Conservation (phyloP, 1,140 invertebrate genomes). For the Drosophila baimaii region DNA sequence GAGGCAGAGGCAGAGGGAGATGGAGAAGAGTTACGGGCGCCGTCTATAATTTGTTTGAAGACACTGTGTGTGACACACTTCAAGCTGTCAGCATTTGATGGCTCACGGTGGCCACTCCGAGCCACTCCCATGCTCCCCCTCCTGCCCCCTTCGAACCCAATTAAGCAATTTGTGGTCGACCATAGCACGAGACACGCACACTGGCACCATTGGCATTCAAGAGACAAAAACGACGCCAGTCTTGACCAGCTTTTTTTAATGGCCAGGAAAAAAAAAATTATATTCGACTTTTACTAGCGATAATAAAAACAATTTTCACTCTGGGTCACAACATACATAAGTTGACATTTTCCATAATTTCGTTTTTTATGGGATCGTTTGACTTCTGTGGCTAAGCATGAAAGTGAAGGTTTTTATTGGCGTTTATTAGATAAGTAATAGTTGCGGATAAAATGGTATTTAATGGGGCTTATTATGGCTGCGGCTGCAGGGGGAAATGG, state of each 20-base stretch:
- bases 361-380: slow-evolving; percentile 34
- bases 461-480: slow-evolving; percentile 13
- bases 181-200: slow-evolving; percentile 42
- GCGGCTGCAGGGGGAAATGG: slow-evolving; percentile 13
- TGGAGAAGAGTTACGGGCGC: slow-evolving; percentile 17
- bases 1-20: not conserved
- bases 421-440: slow-evolving; percentile 54
- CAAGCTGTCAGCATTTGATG: slow-evolving; percentile 52
- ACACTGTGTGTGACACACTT: slow-evolving; percentile 55
- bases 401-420: slow-evolving; percentile 34
- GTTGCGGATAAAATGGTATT: slow-evolving; percentile 38
- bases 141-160: slow-evolving; percentile 33
- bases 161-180: slow-evolving; percentile 54
- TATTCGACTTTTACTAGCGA: slow-evolving; percentile 44
- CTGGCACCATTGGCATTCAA: slow-evolving; percentile 33
- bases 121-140: slow-evolving; percentile 18
- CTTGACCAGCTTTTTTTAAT: slow-evolving; percentile 42
- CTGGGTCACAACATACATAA: slow-evolving; percentile 36
- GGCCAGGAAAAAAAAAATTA: slow-evolving; percentile 33
- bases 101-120: slow-evolving; percentile 37
- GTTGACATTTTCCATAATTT: slow-evolving; percentile 44
- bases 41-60: slow-evolving; percentile 52
- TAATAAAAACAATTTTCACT: slow-evolving; percentile 53
- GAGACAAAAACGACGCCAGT: slow-evolving; percentile 19
- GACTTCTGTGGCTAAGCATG: slow-evolving; percentile 37